Evolutionary conservation across 2,113 vertebrate species (phyloP), one percentile per base, ranked within the genome.

Genomic region (Gymnarchus niloticus): DNA sequence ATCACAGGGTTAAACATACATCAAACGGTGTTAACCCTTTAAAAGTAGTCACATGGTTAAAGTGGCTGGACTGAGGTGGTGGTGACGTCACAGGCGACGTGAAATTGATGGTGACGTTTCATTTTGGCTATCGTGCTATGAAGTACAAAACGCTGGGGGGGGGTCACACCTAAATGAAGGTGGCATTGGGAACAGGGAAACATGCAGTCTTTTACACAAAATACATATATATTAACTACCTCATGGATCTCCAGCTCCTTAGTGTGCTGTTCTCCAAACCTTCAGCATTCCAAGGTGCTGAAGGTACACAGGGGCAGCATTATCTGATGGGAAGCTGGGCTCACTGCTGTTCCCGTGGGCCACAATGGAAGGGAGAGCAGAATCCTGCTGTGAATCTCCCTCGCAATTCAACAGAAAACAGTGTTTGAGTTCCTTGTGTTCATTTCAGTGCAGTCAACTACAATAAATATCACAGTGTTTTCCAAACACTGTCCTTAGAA

Each of bases 381-480:
- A 41, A 83, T 76, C 49, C 7, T 65, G 9, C 28, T 49, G 84
- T 80, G n/a, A 65, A 56, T 78, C 80, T 83, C 25, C n/a, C 6
- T 6, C 12, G 6, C 81, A 61, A 85, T 44, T 25, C 65, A 54
- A 85, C 48, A 28, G 37, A 73, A 82, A 85, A 61, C 85, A 76
- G 56, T 69, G 19, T 52, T 78, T 83, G 51, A n/a, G 81, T 28
- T 86, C 65, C 59, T 44, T 65, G 54, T 85, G 61, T 61, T 87
- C 28, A 77, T 61, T 59, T 80, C 73, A 54, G 23, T 52, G 54
- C 33, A 59, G 14, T 2, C 33, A 81, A 51, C 44, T 49, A 49
- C 2, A 56, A 2, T 73, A 77, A 44, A 56, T 28, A 41, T 52
- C 65, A n/a, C 54, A 76, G 76, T 85, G 77, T 84, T 84, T 85